phyloP scores from a whole-genome alignment of 1,140 invertebrate species.

The Aphidius ervi region DNA sequence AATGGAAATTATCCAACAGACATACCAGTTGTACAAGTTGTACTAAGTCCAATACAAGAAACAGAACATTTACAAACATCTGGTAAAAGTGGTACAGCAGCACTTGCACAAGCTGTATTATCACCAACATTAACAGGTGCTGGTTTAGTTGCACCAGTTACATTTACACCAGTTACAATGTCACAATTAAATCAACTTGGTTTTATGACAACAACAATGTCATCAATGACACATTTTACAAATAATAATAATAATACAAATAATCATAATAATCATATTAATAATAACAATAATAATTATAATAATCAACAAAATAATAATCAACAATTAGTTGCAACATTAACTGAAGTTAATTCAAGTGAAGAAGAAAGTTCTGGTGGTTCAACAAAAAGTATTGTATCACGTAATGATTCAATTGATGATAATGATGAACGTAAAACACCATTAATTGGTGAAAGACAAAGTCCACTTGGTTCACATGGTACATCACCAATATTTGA shows the following conservation, averaged over 20 bases:
- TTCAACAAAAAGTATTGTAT: constrained; percentile 18
- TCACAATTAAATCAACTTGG: constrained; percentile 45
- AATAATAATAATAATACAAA: too few relatives aligned
- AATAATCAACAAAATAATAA: constrained; percentile 14
- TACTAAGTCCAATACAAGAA: constrained; percentile 71
- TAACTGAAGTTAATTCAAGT: constrained; percentile 48
- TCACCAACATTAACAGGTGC: constrained; percentile 57
- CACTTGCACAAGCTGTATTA: constrained; percentile 66
- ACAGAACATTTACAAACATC: constrained; percentile 65
- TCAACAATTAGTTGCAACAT: constrained; percentile 28
- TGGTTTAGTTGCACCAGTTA: constrained; percentile 59
- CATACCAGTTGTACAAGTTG: constrained; percentile 70
- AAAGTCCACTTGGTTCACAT: constrained; percentile 30
- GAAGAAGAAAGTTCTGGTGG: constrained; percentile 44
- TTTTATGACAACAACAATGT: constrained; percentile 42
- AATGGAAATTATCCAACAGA: constrained; percentile 58
- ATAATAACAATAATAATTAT: too few relatives aligned
- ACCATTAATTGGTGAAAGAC: constrained; percentile 32
- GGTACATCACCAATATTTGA: constrained; percentile 44
- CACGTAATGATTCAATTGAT: constrained; percentile 37
- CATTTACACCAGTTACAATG: constrained; percentile 55
- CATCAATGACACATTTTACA: constrained; percentile 18
- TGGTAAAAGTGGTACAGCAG: constrained; percentile 64
- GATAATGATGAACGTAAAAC: constrained; percentile 43
- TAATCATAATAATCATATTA: too few relatives aligned